These are phyloP conservation scores for Spilogale gracilis DNA, from an alignment of 2,113 vertebrate genomes.

Conservation along the genomic window DNA sequence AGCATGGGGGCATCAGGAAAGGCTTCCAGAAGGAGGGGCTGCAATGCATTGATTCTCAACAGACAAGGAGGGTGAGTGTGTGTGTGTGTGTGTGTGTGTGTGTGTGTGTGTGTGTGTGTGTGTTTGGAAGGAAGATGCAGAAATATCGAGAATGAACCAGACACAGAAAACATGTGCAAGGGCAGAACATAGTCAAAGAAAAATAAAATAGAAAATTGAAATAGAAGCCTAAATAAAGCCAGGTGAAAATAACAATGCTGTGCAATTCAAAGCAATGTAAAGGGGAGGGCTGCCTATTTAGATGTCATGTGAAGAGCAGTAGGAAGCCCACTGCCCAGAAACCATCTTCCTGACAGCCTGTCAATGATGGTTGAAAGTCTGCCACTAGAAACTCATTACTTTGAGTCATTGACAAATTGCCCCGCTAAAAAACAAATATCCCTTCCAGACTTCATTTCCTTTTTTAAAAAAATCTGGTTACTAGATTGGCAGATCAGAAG, in stretches of 20 bases:
- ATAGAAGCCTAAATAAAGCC: slow-evolving; percentile 17
- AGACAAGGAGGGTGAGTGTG: background rate
- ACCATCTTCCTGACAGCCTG: slow-evolving; percentile 43
- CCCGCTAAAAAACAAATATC: slow-evolving; percentile 69
- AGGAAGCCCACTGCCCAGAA: slow-evolving; percentile 26
- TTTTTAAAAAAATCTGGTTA: slow-evolving; percentile 15
- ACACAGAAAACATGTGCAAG: slow-evolving; percentile 27
- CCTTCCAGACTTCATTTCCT: slow-evolving; percentile 50
- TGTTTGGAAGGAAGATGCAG: background rate
- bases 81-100: background rate
- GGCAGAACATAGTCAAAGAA: slow-evolving; percentile 51
- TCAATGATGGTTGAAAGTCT: slow-evolving; percentile 47
- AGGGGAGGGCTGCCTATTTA: background rate
- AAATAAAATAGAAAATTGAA: slow-evolving; percentile 43
- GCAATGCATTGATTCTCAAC: background rate
- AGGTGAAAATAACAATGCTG: background rate
- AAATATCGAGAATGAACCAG: slow-evolving; percentile 43
- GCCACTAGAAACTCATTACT: slow-evolving; percentile 55
- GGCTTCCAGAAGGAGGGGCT: background rate
- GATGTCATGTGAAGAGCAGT: slow-evolving; percentile 45
- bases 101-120: background rate
- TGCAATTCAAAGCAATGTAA: slow-evolving; percentile 51
- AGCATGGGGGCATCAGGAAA: background rate
- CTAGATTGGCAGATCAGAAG: slow-evolving; percentile 43
- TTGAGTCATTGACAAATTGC: slow-evolving; percentile 69